A percentile compares a stretch with the other conserved stretches of the same genome.
These are phyloP conservation scores for Tetranychus truncatus DNA, from an alignment of 2,888 invertebrate species.

Conservation along the genomic window DNA sequence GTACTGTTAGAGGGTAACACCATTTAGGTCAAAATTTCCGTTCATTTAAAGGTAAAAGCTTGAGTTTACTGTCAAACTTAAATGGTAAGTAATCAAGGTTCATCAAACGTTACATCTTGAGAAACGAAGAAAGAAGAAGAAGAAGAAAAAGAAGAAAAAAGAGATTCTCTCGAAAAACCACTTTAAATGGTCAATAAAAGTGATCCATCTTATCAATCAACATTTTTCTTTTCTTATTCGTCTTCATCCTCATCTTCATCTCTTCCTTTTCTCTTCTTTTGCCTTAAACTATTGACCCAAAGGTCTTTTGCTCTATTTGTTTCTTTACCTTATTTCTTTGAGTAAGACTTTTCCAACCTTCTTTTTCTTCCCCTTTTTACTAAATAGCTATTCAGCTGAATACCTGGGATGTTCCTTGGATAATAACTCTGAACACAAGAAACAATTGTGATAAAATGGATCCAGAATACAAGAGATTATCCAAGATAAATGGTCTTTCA, in stretches of 20 bases:
- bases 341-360: neutral
- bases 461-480: neutral
- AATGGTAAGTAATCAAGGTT: neutral
- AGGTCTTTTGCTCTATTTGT: neutral
- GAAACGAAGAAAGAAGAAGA: too few species aligned
- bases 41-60: neutral
- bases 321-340: neutral
- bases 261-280: neutral
- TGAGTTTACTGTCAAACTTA: neutral
- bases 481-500: neutral
- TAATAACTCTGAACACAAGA: neutral
- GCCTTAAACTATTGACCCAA: neutral
- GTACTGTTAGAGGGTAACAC: neutral
- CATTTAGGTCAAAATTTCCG: neutral
- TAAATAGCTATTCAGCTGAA: neutral
- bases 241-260: too few species aligned
- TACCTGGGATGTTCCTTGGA: neutral
- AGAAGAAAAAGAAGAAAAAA: neutral
- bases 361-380: neutral
- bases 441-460: too few species aligned
- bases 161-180: neutral
- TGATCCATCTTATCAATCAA: conserved; percentile 1
- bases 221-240: neutral
- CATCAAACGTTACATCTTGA: neutral
- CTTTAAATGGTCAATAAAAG: conserved; percentile 1